Evolutionary conservation across 1,140 invertebrate species (phyloP).

Genomic region (Apis cerana): DNA sequence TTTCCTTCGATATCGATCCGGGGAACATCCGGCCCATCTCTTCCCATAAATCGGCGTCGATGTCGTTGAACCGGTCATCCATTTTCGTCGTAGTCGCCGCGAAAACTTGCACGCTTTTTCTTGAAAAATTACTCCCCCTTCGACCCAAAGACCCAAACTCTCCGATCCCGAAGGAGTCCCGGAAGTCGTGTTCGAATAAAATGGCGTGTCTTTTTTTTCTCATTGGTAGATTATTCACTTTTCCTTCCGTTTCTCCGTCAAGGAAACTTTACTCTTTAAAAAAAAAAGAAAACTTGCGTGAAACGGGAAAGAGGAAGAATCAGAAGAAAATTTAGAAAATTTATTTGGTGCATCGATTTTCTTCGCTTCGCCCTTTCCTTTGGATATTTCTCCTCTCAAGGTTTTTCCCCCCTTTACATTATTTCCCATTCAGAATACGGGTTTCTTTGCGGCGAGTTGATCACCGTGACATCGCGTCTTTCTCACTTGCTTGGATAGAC

Average conservation of each 20-base stretch:
- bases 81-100: background rate
- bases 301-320: background rate
- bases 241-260: too few species aligned
- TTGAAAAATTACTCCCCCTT: background rate
- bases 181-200: too few species aligned
- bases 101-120: conserved; percentile 5
- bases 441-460: background rate
- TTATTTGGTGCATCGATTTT: too few species aligned
- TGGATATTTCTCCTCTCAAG: background rate
- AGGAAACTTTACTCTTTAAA: background rate
- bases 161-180: too few species aligned
- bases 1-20: background rate
- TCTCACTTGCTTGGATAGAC: background rate
- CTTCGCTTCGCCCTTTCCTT: background rate
- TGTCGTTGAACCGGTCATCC: conserved; percentile 30
- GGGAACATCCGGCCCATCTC: conserved; percentile 2
- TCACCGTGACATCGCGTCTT: background rate
- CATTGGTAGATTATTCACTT: background rate
- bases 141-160: background rate
- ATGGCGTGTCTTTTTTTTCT: too few species aligned
- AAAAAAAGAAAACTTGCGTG: background rate
- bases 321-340: background rate
- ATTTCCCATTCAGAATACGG: background rate
- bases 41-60: conserved; percentile 13
- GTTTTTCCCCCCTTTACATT: background rate